Conservation (phyloP, 2,888 invertebrate genomes). For the Diarsia rubi region DNA sequence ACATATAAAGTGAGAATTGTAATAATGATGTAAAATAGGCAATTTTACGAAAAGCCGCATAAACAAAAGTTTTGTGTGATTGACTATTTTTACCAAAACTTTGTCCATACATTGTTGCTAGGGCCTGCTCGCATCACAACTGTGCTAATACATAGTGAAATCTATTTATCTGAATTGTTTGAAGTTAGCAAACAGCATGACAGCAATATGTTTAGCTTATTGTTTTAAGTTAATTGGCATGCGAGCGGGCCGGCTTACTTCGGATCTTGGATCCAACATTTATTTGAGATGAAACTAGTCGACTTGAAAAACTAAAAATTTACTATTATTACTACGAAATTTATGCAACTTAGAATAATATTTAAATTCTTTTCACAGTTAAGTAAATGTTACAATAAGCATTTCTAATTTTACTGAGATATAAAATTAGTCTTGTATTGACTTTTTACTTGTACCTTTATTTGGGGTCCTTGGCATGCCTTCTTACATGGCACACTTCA, state of each 20-base stretch:
- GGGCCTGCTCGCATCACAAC: conserved; percentile 9
- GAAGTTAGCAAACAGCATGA: background rate
- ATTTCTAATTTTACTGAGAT: conserved; percentile 61
- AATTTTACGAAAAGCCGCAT: conserved; percentile 65
- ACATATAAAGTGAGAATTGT: conserved; percentile 40
- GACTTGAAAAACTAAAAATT: conserved; percentile 65
- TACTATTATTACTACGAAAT: conserved; percentile 46
- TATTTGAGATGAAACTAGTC: conserved; percentile 70
- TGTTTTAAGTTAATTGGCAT: conserved; percentile 16
- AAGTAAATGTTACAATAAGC: conserved; percentile 59
- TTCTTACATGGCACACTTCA: conserved; percentile 22
- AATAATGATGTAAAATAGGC: conserved; percentile 54
- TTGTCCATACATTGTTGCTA: conserved; percentile 58
- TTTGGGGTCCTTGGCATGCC: conserved; percentile 39
- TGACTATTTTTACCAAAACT: conserved; percentile 50
- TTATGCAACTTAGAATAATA: conserved; percentile 47
- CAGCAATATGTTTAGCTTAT: conserved; percentile 3
- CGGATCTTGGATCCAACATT: conserved; percentile 67
- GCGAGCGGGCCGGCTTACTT: conserved; percentile 55
- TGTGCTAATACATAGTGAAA: conserved; percentile 5
- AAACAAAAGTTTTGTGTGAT: conserved; percentile 45
- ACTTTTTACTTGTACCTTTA: conserved; percentile 44
- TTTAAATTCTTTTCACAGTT: conserved; percentile 42
- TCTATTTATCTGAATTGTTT: conserved; percentile 10
- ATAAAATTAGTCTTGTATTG: conserved; percentile 64